Base-by-base conservation (phyloP, 2,888 invertebrate genomes). In the Orchesellides sinensis region DNA sequence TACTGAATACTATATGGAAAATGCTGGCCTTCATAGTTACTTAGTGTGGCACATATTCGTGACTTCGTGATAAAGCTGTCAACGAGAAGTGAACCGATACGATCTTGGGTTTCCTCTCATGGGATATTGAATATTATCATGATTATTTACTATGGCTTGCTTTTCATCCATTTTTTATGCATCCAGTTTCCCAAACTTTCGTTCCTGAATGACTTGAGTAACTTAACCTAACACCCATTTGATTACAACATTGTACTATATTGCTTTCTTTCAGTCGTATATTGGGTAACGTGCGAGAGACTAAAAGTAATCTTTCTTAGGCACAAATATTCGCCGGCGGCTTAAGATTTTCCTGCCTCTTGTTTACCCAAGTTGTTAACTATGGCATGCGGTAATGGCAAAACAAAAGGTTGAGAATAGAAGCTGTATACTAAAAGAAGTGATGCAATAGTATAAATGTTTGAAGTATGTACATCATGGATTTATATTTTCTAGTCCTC, bases 151-250 rank as follows among this genome's bases (percentile, higher is more conserved):
- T 17, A 0, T 29, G 32, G 59, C 29, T 59, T 29, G 29, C 27
- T 59, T 59, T 17, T 32, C 12, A 23, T 21, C 29, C n/a, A n/a
- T 29, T 49, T 8, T 3, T 2, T 21, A 49, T 8, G 19, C 12
- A 49, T 21, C 19, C 49, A 49, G 1, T n/a, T 59, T 19, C 49
- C 25, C 12, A 8, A 25, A 21, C 3, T 54, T 14, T 25, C 54
- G 10, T 25, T 54, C 25, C 10, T 54, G 23, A 32, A 29, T 32
- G 19, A 19, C n/a, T 59, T 59, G 29, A 59, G 29, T 59, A 59
- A 32, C 32, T 59, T 29, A 29, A 59, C 59, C 59, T 59, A n/a
- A 29, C 59, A 59, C 59, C 59, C 32, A 29, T 59, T 29, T 6
- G 6, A 49, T 49, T 49, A 17, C 19, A 12, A 49, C 40, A n/a